Conservation (phyloP, 2,797 vertebrate genomes). For the Semotilus atromaculatus region DNA sequence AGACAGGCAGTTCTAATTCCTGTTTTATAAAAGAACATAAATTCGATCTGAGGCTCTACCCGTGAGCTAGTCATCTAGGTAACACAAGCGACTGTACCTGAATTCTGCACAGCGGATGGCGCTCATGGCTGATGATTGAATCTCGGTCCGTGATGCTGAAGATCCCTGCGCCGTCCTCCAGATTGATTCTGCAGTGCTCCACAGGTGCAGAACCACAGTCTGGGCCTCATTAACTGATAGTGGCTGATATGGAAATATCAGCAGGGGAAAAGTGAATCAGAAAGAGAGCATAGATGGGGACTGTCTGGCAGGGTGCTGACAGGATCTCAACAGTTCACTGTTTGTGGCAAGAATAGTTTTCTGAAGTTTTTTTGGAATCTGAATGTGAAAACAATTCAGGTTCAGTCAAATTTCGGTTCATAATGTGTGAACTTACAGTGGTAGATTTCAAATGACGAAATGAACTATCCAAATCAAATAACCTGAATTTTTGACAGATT, state of each 20-base stretch:
- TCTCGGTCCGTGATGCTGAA: slow-evolving; percentile 54
- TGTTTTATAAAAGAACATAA: slow-evolving; percentile 45
- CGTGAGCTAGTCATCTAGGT: slow-evolving; percentile 48
- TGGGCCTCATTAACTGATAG: slow-evolving; percentile 67
- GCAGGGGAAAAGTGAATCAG: slow-evolving; percentile 51
- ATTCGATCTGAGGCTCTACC: slow-evolving; percentile 37
- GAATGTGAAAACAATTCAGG: neutral
- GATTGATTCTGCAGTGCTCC: slow-evolving; percentile 60
- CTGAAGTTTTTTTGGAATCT: neutral
- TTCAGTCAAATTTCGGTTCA: neutral
- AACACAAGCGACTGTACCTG: slow-evolving; percentile 29
- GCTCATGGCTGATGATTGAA: slow-evolving; percentile 47
- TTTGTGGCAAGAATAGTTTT: slow-evolving; percentile 31
- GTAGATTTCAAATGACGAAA: neutral
- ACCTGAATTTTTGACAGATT: neutral
- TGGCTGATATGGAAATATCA: slow-evolving; percentile 61
- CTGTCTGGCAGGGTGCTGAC: slow-evolving; percentile 42
- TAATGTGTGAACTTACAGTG: neutral
- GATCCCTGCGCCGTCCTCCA: slow-evolving; percentile 50
- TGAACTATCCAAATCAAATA: neutral
- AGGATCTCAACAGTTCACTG: slow-evolving; percentile 42
- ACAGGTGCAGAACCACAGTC: slow-evolving; percentile 53
- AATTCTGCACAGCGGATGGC: slow-evolving; percentile 20
- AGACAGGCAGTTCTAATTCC: neutral
- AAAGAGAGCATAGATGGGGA: slow-evolving; percentile 46